Conservation (phyloP, 2,888 invertebrate species). For the Chrysodeixis includens region DNA sequence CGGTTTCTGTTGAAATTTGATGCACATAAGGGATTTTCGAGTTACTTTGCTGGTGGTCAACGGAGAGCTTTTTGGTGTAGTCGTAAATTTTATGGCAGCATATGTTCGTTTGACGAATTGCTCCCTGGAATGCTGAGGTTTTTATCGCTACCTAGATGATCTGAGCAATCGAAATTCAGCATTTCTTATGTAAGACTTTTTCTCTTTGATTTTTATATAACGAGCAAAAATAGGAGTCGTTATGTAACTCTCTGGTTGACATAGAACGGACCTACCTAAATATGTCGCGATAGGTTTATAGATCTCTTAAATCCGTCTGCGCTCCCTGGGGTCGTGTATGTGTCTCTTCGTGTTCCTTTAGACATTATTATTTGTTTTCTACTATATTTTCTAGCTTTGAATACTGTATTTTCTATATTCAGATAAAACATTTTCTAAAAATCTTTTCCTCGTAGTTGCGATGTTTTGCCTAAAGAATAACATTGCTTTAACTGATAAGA, state of each 20-base stretch:
- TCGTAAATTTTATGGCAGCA: conserved; percentile 40
- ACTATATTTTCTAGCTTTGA: not conserved
- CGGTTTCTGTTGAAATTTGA: conserved; percentile 75
- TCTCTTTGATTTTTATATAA: conserved; percentile 38
- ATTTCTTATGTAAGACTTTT: conserved; percentile 44
- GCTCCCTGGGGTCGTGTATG: conserved; percentile 6
- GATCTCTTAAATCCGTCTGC: conserved; percentile 24
- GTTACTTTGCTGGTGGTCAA: conserved; percentile 73
- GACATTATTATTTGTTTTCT: conserved; percentile 4
- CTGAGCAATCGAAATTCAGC: conserved; percentile 29
- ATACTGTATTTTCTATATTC: not conserved
- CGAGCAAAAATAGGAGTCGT: conserved; percentile 28
- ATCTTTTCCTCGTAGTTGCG: no score
- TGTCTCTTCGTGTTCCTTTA: conserved; percentile 3
- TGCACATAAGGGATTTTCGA: conserved; percentile 62
- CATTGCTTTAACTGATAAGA: no score
- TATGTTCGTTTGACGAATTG: conserved; percentile 21
- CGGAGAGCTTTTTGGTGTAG: conserved; percentile 48
- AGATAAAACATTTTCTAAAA: no score
- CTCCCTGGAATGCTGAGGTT: conserved; percentile 21
- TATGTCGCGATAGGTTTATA: conserved; percentile 16
- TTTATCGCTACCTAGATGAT: conserved; percentile 29
- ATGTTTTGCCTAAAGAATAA: no score
- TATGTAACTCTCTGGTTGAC: conserved; percentile 20
- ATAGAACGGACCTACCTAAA: not conserved